A percentile compares a stretch with the other conserved stretches of the same genome.
Evolutionary conservation across 2,797 vertebrate species (phyloP).

Genomic region (Momotus momota): DNA sequence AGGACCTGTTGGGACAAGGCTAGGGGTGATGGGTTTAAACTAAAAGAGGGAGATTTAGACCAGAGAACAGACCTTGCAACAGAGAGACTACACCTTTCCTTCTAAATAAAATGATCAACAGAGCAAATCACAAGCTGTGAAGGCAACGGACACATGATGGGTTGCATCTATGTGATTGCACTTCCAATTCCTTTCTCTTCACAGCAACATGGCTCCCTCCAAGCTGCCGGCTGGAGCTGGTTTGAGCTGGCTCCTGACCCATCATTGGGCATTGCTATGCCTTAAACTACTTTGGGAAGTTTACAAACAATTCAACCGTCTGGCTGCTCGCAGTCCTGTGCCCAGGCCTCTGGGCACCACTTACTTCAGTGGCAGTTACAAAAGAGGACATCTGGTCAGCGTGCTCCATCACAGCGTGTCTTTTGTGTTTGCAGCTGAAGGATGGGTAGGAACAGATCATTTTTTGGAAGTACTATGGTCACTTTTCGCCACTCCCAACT

Average conservation of each 20-base stretch:
- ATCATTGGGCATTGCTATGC: rapidly evolving
- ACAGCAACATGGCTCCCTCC: rapidly evolving
- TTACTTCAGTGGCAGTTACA: background rate
- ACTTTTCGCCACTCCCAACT: background rate
- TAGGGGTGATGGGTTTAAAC: background rate
- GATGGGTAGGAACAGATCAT: background rate
- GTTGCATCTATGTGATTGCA: background rate
- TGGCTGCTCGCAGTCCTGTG: background rate
- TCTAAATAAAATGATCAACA: rapidly evolving
- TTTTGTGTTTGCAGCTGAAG: background rate
- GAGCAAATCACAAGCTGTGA: background rate
- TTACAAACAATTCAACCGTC: background rate
- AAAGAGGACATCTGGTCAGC: background rate
- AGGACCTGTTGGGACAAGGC: background rate
- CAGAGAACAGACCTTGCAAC: background rate
- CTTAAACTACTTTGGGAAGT: background rate
- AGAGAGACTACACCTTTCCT: background rate
- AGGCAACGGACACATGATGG: background rate
- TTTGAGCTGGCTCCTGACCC: background rate
- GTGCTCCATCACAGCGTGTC: background rate
- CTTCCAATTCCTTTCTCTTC: background rate
- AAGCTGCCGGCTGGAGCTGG: background rate
- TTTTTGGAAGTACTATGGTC: background rate
- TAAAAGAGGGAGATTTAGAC: background rate
- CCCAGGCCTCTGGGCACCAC: background rate